A percentile compares a stretch with the other conserved stretches of the same genome.
Evolutionary conservation across 1,140 invertebrate species (phyloP).

Genomic region (Pentalonia nigronervosa): DNA sequence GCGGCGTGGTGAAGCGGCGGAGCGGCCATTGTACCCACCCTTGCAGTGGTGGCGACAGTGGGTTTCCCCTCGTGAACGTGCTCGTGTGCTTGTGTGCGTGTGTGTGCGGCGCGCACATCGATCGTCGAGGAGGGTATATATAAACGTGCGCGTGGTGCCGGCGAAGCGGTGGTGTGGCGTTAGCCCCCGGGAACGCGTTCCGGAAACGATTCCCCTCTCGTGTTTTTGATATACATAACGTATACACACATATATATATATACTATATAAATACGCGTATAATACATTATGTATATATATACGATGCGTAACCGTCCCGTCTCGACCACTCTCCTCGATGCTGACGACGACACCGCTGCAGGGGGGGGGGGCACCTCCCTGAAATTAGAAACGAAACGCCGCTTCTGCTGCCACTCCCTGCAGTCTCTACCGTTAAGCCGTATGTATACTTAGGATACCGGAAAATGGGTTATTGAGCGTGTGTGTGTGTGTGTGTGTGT

Average conservation of each 20-base stretch:
- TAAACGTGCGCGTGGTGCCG: not conserved
- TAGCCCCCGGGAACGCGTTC: conserved; percentile 36
- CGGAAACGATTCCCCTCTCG: conserved; percentile 43
- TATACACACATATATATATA: not conserved
- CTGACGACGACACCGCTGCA: not conserved
- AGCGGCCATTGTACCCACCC: not conserved
- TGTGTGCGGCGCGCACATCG: conserved; percentile 18
- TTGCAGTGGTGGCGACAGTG: not conserved
- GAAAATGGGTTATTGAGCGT: not conserved
- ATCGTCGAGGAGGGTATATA: conserved; percentile 27
- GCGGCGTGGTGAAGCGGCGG: not conserved
- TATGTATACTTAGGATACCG: not conserved
- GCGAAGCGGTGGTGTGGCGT: conserved; percentile 18
- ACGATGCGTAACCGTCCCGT: not conserved
- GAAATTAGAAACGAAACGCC: conserved; percentile 23
- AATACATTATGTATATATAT: not conserved
- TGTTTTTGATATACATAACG: conserved; percentile 31
- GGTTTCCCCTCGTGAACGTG: not conserved
- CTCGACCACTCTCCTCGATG: not conserved
- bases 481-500: not conserved
- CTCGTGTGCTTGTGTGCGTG: not conserved
- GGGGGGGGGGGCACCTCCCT: not conserved
- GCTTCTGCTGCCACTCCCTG: not conserved
- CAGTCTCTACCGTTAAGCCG: not conserved
- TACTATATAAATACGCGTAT: not conserved